A percentile compares a stretch with the other conserved stretches of the same genome.
These are phyloP conservation scores for Cliona cf. orientalis DNA, from an alignment of 37 sponge, comb jelly and placozoan genomes.

Conservation along the genomic window DNA sequence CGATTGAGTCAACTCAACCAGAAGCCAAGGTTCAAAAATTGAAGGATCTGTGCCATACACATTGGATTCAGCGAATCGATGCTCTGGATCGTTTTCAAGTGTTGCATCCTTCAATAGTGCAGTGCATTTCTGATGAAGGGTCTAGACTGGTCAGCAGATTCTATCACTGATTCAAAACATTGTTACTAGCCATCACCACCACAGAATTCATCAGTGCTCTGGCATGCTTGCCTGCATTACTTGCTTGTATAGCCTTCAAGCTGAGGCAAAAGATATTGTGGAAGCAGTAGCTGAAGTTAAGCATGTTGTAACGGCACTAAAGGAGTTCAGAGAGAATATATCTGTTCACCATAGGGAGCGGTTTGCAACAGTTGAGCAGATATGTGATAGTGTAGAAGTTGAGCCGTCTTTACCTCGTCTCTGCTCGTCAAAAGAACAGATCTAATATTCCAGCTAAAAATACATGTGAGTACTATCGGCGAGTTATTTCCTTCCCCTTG, in stretches of 20 bases:
- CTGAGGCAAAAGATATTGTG: conserved; percentile 64
- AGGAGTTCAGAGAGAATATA: conserved; percentile 34
- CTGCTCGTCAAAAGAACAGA: conserved; percentile 34
- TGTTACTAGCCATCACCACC: conserved; percentile 57
- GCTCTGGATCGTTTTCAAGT: conserved; percentile 40
- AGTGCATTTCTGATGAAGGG: conserved; percentile 61
- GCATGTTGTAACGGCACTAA: conserved; percentile 15
- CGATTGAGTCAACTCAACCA: conserved; percentile 43
- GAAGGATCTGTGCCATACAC: conserved; percentile 63
- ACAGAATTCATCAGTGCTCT: conserved; percentile 58
- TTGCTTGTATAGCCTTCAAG: conserved; percentile 44
- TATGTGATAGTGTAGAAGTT: conserved; percentile 18
- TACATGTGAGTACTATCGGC: conserved; percentile 27
- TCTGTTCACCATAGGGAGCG: conserved; percentile 15
- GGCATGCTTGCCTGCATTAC: conserved; percentile 1
- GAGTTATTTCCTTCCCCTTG: conserved; percentile 31
- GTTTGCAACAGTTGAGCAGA: conserved; percentile 9
- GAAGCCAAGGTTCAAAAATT: conserved; percentile 24
- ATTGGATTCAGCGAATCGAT: conserved; percentile 69
- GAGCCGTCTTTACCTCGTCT: conserved; percentile 23
- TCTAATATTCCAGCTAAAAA: conserved; percentile 38
- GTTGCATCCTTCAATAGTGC: conserved; percentile 63
- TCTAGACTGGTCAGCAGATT: conserved; percentile 54
- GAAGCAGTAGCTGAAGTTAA: conserved; percentile 59
- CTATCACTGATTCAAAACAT: conserved; percentile 56